Base-by-base conservation (phyloP, 1,140 invertebrate species). In the Drosophila nigromelanica region DNA sequence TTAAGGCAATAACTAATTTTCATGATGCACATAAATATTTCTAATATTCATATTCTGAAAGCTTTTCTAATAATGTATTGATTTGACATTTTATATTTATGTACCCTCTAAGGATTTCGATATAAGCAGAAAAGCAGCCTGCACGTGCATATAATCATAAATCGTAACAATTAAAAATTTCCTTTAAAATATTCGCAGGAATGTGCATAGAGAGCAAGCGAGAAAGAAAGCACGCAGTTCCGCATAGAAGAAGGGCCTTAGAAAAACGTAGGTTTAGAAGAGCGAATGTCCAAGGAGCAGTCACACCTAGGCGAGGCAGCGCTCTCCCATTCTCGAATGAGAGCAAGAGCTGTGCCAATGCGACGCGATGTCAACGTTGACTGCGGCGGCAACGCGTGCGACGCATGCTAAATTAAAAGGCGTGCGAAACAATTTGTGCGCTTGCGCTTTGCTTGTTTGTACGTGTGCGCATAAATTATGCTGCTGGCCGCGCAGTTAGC, bases 361-460 rank as follows among this genome's bases (percentile, higher is more conserved):
- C 27, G 40, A 47, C 66, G 74, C 27, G 40, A n/a, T 40, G 24
- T 45, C 50, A 33, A 47, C 66, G 66, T 63, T 40, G 18, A 35
- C 42, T 54, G 35, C 61, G 35, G 43, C 51, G 27, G 47, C 76
- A 79, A 89, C 83, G 82, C 83, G 82, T 87, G 82, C 71, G 79
- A 50, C 76, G 82, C 82, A 87, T 87, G 79, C 76, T 70, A 58
- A 80, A 89, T 72, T 83, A 55, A 78, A 69, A 79, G 82, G 83
- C 82, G 82, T 87, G 82, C 82, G 82, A 87, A 87, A 87, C 78
- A 78, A 82, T 76, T 63, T 45, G 56, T 62, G 43, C 45, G 27
- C 27, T 27, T 18, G 33, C 63, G 48, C 37, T 39, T 69, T 61
- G 14, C 33, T 24, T 8, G 24, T 40, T 37, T 56, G 15, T 54